These are phyloP conservation scores for Pardosa pseudoannulata DNA, from an alignment of 2,888 invertebrate species.

Conservation along the genomic window DNA sequence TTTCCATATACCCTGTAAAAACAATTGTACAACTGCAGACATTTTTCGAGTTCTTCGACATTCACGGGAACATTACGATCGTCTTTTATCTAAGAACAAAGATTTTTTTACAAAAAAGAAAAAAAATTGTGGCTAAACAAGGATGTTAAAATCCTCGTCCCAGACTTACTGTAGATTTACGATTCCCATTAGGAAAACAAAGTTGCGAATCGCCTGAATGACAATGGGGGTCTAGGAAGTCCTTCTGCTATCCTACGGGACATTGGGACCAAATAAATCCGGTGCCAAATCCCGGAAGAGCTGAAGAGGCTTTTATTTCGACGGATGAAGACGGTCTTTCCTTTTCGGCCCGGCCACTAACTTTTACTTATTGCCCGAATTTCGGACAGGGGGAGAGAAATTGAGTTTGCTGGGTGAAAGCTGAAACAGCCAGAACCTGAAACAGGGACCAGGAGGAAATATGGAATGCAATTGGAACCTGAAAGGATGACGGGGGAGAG, in stretches of 20 bases:
- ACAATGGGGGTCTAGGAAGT: slow-evolving; percentile 8
- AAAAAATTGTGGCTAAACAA: slow-evolving; percentile 8
- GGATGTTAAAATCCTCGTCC: slow-evolving; percentile 4
- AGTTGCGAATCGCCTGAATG: slow-evolving; percentile 43
- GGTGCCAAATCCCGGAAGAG: slow-evolving; percentile 40
- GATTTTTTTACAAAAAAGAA: background rate
- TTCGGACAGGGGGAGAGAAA: slow-evolving; percentile 51
- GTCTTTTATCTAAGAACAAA: background rate
- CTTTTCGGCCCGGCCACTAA: slow-evolving; percentile 34
- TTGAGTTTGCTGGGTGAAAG: slow-evolving; percentile 27
- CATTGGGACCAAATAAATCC: slow-evolving; percentile 44
- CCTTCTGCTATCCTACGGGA: slow-evolving; percentile 27
- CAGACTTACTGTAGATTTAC: slow-evolving; percentile 18
- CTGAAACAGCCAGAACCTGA: slow-evolving; percentile 19
- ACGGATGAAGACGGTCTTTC: slow-evolving; percentile 38
- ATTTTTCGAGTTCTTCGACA: background rate
- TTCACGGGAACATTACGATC: background rate
- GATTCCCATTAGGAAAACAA: slow-evolving; percentile 38
- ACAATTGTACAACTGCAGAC: background rate
- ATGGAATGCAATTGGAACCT: slow-evolving; percentile 32
- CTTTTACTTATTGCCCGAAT: slow-evolving; percentile 53
- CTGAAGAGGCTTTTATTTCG: slow-evolving; percentile 53
- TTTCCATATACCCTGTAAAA: background rate
- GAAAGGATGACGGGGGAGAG: background rate
- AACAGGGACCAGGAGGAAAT: slow-evolving; percentile 26